Percentiles rank a stretch among this genome's conserved stretches.
phyloP scores from a whole-genome alignment of 2,888 invertebrate genomes.

The Neoaliturus tenellus region DNA sequence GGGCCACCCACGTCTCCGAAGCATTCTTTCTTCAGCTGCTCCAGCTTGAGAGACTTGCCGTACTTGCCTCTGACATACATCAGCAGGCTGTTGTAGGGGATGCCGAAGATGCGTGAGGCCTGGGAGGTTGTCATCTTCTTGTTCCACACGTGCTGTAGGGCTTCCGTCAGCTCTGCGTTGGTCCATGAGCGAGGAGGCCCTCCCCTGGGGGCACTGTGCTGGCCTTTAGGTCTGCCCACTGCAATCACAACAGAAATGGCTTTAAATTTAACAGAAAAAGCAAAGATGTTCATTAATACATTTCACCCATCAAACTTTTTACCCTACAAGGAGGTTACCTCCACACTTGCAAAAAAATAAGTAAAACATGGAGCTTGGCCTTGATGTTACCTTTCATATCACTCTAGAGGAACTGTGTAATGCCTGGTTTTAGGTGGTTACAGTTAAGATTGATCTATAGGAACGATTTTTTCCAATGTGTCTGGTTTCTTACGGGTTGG shows the following conservation, averaged over 20 bases:
- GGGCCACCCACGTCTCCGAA: constrained; percentile 84
- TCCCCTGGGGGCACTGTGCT: constrained; percentile 93
- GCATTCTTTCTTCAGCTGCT: constrained; percentile 92
- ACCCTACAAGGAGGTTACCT: too few species aligned
- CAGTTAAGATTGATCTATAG: too few species aligned
- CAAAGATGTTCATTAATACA: too few species aligned
- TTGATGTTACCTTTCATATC: too few species aligned
- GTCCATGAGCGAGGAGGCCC: constrained; percentile 96
- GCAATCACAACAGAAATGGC: constrained; percentile 70
- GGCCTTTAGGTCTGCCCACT: constrained; percentile 91
- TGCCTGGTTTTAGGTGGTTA: too few species aligned
- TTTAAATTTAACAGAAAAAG: too few species aligned
- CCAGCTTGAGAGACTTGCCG: constrained; percentile 93
- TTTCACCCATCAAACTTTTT: too few species aligned
- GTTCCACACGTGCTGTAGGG: constrained; percentile 96
- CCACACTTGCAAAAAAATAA: too few species aligned
- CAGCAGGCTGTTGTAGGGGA: constrained; percentile 93
- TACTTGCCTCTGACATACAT: constrained; percentile 96
- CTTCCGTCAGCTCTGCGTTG: constrained; percentile 93
- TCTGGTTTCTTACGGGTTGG: too few species aligned
- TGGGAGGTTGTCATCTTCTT: constrained; percentile 96
- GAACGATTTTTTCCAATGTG: too few species aligned
- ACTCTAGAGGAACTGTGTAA: too few species aligned
- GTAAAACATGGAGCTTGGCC: too few species aligned
- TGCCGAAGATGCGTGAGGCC: constrained; percentile 92